phyloP scores from a whole-genome alignment of 2,113 vertebrate species.

The Dissostichus mawsoni region DNA sequence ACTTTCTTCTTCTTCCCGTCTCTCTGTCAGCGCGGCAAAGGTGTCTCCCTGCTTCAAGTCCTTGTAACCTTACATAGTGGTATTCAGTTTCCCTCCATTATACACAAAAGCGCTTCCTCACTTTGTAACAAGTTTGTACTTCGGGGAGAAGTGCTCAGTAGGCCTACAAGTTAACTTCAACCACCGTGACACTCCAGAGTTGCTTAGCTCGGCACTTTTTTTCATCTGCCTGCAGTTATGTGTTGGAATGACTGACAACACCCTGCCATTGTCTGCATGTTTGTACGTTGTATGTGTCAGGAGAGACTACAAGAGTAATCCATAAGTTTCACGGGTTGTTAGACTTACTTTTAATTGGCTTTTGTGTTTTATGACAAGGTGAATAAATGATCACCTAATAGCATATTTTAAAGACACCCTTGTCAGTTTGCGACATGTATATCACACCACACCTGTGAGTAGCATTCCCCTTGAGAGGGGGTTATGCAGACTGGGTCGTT shows the following conservation, averaged over 20 bases:
- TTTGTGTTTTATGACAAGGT: constrained; percentile 42
- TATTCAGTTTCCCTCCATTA: constrained; percentile 75
- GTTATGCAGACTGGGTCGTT: constrained; percentile 14
- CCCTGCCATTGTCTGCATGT: constrained; percentile 59
- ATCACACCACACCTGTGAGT: constrained; percentile 43
- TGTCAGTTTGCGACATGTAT: constrained; percentile 13
- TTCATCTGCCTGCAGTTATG: constrained; percentile 63
- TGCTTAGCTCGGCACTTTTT: constrained; percentile 69
- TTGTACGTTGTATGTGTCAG: constrained; percentile 63
- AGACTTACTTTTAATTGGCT: constrained; percentile 42
- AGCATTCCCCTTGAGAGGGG: constrained; percentile 20
- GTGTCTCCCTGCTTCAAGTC: constrained; percentile 46
- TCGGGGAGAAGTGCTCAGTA: constrained; percentile 65
- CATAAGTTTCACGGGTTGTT: constrained; percentile 46
- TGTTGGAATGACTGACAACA: constrained; percentile 68
- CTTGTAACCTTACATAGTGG: constrained; percentile 61
- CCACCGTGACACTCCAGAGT: constrained; percentile 64
- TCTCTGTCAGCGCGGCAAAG: constrained; percentile 29
- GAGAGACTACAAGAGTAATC: constrained; percentile 51
- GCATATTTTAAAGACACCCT: constrained; percentile 38
- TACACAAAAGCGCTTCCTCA: constrained; percentile 70
- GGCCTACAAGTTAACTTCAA: constrained; percentile 73
- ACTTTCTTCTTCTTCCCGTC: constrained; percentile 30
- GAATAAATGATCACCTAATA: constrained; percentile 62
- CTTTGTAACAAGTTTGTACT: constrained; percentile 79